These are phyloP conservation scores for Helogale parvula DNA, from an alignment of 2,113 vertebrate genomes.

Conservation along the genomic window DNA sequence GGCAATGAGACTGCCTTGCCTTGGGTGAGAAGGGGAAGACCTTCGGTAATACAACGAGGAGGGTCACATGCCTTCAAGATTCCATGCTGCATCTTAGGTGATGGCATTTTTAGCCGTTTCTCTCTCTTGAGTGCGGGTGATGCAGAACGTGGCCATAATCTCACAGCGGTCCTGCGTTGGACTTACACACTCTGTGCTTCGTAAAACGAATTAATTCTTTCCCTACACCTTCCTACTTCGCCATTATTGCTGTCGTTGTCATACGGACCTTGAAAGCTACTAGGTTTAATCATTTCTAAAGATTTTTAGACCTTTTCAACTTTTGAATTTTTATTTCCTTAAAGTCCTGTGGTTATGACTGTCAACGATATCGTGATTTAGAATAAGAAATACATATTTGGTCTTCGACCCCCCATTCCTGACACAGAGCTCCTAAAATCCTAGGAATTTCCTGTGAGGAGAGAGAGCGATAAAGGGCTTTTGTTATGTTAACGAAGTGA, in stretches of 20 bases:
- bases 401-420: background rate
- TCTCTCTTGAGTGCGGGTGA: background rate
- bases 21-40: background rate
- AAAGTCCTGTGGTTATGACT: background rate
- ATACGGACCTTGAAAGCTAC: background rate
- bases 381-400: background rate
- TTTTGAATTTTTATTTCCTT: constrained; percentile 25
- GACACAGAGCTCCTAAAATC: background rate
- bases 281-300: background rate
- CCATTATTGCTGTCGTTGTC: background rate
- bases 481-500: constrained; percentile 31
- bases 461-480: background rate
- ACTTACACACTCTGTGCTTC: background rate
- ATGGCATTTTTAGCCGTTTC: background rate
- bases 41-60: background rate
- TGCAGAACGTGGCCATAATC: background rate
- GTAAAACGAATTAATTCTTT: background rate
- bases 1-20: background rate
- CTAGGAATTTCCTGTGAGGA: background rate
- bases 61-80: background rate
- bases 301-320: background rate
- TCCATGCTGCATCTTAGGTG: background rate
- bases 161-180: background rate
- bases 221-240: background rate
- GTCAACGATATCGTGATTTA: background rate